Evolutionary conservation across 2,797 vertebrate species (phyloP).

Genomic region (Eupleurogrammus muticus): DNA sequence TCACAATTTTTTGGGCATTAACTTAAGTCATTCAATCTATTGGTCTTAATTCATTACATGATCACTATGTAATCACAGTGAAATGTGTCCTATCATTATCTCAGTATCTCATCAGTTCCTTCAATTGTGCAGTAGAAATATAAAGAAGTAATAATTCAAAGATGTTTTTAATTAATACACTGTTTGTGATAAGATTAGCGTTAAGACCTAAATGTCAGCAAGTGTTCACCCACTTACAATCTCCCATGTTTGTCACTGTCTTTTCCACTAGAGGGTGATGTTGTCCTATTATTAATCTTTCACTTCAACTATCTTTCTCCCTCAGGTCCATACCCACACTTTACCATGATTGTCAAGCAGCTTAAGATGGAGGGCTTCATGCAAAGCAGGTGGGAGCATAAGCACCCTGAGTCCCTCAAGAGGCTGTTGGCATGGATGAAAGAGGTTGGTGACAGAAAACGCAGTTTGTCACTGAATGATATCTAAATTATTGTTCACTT

Average conservation of each 20-base stretch:
- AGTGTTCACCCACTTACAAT: neutral
- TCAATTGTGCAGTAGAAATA: too few relatives aligned
- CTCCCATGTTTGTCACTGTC: neutral
- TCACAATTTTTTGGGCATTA: neutral
- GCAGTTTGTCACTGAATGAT: too few relatives aligned
- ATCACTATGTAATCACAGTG: too few relatives aligned
- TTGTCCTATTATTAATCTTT: neutral
- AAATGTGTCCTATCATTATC: too few relatives aligned
- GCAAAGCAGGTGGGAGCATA: conserved; percentile 78
- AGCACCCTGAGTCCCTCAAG: conserved; percentile 78
- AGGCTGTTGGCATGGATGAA: conserved; percentile 85
- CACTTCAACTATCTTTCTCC: neutral
- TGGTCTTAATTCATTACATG: too few relatives aligned
- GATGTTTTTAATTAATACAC: too few relatives aligned
- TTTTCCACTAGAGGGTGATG: conserved; percentile 51
- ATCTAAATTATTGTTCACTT: too few relatives aligned
- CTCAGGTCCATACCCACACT: conserved; percentile 79
- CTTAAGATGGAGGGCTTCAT: conserved; percentile 89
- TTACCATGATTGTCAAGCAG: conserved; percentile 82
- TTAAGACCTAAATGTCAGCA: neutral
- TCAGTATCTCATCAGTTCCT: too few relatives aligned
- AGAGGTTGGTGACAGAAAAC: conserved; percentile 79
- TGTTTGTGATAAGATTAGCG: neutral
- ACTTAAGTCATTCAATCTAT: too few relatives aligned
- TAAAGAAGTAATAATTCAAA: too few relatives aligned